Base-by-base conservation (phyloP, 2,113 vertebrate genomes). In the Leptobrachium leishanense region DNA sequence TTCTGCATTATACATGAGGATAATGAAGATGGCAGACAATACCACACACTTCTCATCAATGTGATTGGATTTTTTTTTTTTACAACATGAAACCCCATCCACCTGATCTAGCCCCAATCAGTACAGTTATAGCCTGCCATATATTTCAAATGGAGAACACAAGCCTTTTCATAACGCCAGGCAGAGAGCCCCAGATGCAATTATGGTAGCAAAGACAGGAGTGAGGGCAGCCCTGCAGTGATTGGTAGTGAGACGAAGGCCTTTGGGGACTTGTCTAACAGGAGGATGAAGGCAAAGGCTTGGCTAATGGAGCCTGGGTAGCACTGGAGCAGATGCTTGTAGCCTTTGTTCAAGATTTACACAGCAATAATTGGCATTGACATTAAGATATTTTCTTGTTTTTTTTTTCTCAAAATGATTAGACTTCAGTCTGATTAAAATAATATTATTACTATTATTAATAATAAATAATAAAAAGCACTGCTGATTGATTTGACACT, bases 291-390 rank as follows among this genome's bases (percentile, higher is more conserved):
- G 78, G 78, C 71, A 68, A 12, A 74, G 65, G 63, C 70, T 74
- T 80, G 78, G 71, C 54, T 80, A 74, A 80, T 80, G 78, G 78
- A 80, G 78, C 64, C 66, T 80, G 78, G 71, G 57, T 74, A 74
- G 78, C 53, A 80, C 70, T 39, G 64, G 67, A 62, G 63, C 78
- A 80, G 78, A 80, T 80, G 78, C 74, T 80, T 74, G 71, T 74
- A 68, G 53, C 71, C 71, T 80, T 74, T 80, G 65, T 80, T 74
- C 31, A 80, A 64, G 53, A 80, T 80, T 80, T 80, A 80, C 66
- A 20, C 78, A 50, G 72, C 64, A 62, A 62, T 74, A 80, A 80
- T 80, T 80, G 54, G 78, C 41, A 43, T 44, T 80, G 78, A 63
- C 78, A 80, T 74, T 74, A 68, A 50, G 71, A 74, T 62, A 62